phyloP scores from a whole-genome alignment of 2,888 invertebrate genomes.

The Mactromeris polynyma region DNA sequence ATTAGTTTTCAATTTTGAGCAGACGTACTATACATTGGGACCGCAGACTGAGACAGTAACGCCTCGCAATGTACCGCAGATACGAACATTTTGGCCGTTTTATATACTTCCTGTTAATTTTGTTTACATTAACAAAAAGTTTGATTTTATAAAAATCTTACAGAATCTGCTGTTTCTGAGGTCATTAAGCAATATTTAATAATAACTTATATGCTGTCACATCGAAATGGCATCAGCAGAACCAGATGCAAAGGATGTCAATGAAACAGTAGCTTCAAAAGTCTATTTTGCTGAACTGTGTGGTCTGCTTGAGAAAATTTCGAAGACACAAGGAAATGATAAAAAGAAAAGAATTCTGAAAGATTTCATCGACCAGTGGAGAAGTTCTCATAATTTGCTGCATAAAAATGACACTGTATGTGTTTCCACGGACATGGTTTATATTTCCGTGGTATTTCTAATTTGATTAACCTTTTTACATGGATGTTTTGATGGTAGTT shows the following conservation, averaged over 20 bases:
- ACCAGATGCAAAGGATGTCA: neutral
- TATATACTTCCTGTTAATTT: neutral
- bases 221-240: neutral
- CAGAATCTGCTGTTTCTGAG: neutral
- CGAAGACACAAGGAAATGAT: conserved; percentile 87
- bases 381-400: conserved; percentile 84
- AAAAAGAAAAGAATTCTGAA: conserved; percentile 86
- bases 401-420: conserved; percentile 71
- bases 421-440: too few species aligned
- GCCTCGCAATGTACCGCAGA: neutral
- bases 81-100: neutral
- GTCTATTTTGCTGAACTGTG: conserved; percentile 87
- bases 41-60: neutral
- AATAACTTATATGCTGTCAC: neutral
- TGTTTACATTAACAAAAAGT: neutral
- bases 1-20: too few species aligned
- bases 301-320: conserved; percentile 90
- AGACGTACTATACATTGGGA: too few species aligned
- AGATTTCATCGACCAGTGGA: conserved; percentile 87
- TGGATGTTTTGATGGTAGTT: too few species aligned
- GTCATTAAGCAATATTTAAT: neutral
- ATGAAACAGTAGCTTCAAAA: conserved; percentile 83
- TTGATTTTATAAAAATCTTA: neutral
- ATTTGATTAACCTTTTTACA: too few species aligned
- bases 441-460: too few species aligned